Base-by-base conservation (phyloP, 2,797 vertebrate species). In the Lithobates pipiens region DNA sequence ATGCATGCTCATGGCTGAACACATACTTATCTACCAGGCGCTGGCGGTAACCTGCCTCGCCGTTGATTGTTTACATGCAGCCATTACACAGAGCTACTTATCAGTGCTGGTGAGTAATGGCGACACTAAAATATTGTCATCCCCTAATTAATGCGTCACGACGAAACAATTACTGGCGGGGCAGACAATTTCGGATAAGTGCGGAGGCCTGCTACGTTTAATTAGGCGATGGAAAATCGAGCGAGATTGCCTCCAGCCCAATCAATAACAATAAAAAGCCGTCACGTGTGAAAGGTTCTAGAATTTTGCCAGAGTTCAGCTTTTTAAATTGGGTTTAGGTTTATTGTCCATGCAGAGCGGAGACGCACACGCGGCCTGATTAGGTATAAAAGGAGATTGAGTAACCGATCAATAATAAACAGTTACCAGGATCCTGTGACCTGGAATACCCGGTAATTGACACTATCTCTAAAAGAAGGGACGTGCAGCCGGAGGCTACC, bases 241-340 rank as follows among this genome's bases (percentile, higher is more conserved):
- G 18, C n/a, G 27, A 63, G 72, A 81, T 76, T 42, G 78, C 34
- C n/a, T 81, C 46, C 65, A 27, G 73, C 29, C 39, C 79, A 82
- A 86, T 86, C 85, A 82, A 86, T 86, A 82, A 69, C 79, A 86
- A 86, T 86, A 77, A 86, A 54, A 85, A 75, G 23, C 73, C 73
- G 10, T 54, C 21, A 65, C 75, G 50, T 77, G 78, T 29, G 44
- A 10, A 71, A 82, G 27, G 65, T 57, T 71, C 65, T 16, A 34
- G 39, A 34, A 79, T 67, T 79, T 73, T 27, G 36, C 67, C 42
- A 0, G 29, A 78, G 68, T 85, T 79, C 76, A 85, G 83, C 76
- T 57, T 15, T 75, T 85, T 63, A 61, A 65, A 75, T 68, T 85
- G 61, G 34, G 78, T 81, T 86, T 57, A 42, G 57, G 63, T 86